Base-by-base conservation (phyloP, 1,140 invertebrate species). In the Monomorium pharaonis region DNA sequence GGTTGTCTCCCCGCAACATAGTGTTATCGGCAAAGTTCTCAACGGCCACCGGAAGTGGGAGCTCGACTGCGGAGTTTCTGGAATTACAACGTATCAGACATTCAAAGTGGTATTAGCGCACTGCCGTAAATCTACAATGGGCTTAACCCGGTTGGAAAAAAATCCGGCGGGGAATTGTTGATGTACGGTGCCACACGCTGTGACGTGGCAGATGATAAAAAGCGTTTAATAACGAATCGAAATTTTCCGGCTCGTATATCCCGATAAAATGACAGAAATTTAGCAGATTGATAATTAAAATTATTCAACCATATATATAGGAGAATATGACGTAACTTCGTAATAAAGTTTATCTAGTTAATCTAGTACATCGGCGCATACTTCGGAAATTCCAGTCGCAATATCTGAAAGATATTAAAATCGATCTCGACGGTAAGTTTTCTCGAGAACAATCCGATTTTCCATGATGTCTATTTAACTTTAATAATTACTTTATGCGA, bases 401-500 rank as follows among this genome's bases (percentile, higher is more conserved):
- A 89, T 90, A 90, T 88, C 77, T 70, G 81, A n/a, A 60, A 76
- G 77, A 88, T 89, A 90, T 90, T 90, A 90, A 90, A 89, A 88
- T 90, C 88, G 76, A 89, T 89, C 74, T 78, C 58, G 56, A n/a
- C 62, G 47, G 54, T 76, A 88, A 89, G 77, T 89, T 76, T 89
- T 90, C 89, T 76, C 84, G 63, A 56, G 49, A 74, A 58, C 9
- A 37, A 77, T 44, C 80, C 54, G 70, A 89, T 77, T 90, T 67
- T 54, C 56, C 87, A 14, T 16, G 76, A 86, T 76, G 54, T 85
- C 81, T 78, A 85, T 88, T 88, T 67, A 89, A 88, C 76, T 89
- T 86, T 87, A 86, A 86, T 89, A 89, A 89, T 88, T 83, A 88
- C 87, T 75, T 86, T 44, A 63, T 47, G 54, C 44, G 56, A 72